Evolutionary conservation across 2,797 vertebrate species (phyloP).

Genomic region (Geotrypetes seraphini): DNA sequence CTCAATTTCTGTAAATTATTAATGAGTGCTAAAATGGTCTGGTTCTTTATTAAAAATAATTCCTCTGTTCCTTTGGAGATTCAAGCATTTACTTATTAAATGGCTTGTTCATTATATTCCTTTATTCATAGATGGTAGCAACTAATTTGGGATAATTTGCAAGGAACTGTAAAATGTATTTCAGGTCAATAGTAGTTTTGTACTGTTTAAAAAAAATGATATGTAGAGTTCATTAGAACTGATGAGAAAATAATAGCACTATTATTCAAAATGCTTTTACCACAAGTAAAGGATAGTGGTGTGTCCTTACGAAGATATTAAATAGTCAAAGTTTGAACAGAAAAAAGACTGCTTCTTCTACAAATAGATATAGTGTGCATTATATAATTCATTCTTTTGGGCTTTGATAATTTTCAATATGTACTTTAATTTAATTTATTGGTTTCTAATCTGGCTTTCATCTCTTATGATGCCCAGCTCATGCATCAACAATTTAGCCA

Average conservation of each 20-base stretch:
- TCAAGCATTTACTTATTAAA: conserved; percentile 37
- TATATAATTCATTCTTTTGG: too few relatives aligned
- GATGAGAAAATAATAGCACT: conserved; percentile 17
- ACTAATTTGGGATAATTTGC: conserved; percentile 34
- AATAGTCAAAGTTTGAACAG: neutral
- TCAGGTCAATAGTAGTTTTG: conserved; percentile 28
- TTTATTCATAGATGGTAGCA: conserved; percentile 25
- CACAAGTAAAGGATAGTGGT: neutral
- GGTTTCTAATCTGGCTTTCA: too few relatives aligned
- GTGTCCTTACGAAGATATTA: conserved; percentile 1
- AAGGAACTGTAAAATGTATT: conserved; percentile 28
- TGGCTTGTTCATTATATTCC: conserved; percentile 18
- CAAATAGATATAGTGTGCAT: too few relatives aligned
- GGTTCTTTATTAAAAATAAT: conserved; percentile 27
- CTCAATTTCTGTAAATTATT: conserved; percentile 13
- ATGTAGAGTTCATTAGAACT: conserved; percentile 17
- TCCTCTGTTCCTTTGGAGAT: conserved; percentile 25
- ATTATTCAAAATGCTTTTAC: conserved; percentile 16
- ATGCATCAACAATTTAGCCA: too few relatives aligned
- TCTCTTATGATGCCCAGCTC: too few relatives aligned
- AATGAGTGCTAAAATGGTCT: conserved; percentile 21
- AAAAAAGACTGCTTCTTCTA: too few relatives aligned
- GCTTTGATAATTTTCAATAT: too few relatives aligned
- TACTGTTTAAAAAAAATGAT: conserved; percentile 25
- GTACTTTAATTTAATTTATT: too few relatives aligned